A percentile compares a stretch with the other conserved stretches of the same genome.
Conservation (phyloP, 2,888 invertebrate genomes). For the Leptopilina myrica region DNA sequence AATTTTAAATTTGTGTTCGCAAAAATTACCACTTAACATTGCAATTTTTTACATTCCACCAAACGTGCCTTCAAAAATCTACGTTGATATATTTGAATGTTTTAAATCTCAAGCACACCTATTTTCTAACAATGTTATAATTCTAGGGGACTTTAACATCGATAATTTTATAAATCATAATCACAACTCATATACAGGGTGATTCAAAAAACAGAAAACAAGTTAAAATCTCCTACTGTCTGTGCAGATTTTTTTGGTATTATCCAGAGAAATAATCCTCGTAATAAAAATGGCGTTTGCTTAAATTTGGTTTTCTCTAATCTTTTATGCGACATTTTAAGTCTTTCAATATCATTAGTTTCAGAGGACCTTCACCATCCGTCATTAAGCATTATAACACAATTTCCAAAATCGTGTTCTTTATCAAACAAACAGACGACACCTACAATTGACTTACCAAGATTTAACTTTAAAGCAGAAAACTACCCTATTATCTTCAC, state of each 20-base stretch:
- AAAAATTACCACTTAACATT: neutral
- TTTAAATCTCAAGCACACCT: neutral
- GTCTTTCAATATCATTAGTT: neutral
- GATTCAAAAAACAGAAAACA: neutral
- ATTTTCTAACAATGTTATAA: neutral
- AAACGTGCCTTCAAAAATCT: neutral
- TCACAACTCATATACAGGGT: neutral
- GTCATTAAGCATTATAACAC: neutral
- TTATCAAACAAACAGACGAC: too few species aligned
- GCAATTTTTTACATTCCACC: neutral
- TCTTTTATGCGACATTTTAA: neutral
- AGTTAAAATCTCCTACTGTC: neutral
- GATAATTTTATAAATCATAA: neutral
- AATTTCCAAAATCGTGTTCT: too few species aligned
- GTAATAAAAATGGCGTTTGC: neutral
- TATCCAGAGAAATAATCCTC: neutral
- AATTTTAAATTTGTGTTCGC: too few species aligned
- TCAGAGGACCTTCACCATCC: neutral
- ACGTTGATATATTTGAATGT: neutral
- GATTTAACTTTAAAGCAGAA: neutral
- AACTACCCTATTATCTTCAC: neutral
- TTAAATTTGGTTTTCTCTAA: neutral
- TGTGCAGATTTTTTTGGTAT: neutral
- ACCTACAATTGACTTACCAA: neutral
- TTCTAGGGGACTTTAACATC: neutral